Evolutionary conservation across 92 coral and sea anemone genomes (phyloP).

Genomic region (Pocillopora meandrina): DNA sequence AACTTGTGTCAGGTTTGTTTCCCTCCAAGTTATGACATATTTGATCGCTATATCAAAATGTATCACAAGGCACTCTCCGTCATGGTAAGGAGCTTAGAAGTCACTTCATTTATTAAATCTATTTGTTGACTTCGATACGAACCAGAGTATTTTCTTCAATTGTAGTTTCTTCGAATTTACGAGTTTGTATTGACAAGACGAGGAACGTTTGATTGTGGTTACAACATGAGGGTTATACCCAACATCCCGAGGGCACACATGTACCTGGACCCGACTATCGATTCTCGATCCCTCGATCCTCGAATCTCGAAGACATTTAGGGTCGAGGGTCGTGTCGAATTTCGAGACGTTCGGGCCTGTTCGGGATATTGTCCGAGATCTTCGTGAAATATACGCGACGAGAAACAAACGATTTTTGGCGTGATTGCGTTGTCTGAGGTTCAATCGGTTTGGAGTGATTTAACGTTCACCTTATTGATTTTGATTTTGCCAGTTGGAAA

Average conservation of each 20-base stretch:
- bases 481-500: slow-evolving; percentile 69
- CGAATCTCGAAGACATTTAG: too few relatives aligned
- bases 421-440: too few relatives aligned
- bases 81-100: slow-evolving; percentile 55
- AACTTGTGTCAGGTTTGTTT: slow-evolving; percentile 91
- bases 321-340: too few relatives aligned
- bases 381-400: too few relatives aligned
- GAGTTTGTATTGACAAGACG: not conserved
- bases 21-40: slow-evolving; percentile 86
- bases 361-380: too few relatives aligned
- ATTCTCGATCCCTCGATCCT: too few relatives aligned
- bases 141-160: not conserved
- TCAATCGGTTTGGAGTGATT: too few relatives aligned
- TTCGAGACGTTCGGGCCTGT: too few relatives aligned
- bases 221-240: too few relatives aligned
- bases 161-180: not conserved
- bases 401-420: too few relatives aligned
- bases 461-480: not conserved
- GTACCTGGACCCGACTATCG: too few relatives aligned
- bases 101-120: not conserved
- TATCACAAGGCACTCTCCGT: slow-evolving; percentile 82
- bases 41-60: slow-evolving; percentile 83
- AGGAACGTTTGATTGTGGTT: not conserved
- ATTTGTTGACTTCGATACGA: not conserved
- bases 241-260: too few relatives aligned